Percentiles rank a stretch among this genome's conserved stretches.
Evolutionary conservation across 2,113 vertebrate species (phyloP).

Genomic region (Rhinoptilus africanus): DNA sequence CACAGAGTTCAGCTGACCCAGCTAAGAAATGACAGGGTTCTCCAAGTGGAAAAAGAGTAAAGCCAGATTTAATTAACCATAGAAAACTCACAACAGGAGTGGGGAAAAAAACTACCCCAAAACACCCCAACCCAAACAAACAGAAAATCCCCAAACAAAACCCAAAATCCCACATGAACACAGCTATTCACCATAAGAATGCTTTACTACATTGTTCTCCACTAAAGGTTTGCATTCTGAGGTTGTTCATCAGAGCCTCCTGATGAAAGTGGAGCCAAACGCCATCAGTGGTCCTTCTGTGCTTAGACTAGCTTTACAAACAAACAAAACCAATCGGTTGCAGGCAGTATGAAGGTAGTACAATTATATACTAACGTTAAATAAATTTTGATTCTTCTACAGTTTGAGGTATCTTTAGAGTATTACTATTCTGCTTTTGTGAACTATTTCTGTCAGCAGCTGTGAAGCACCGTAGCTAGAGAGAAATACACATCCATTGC

Average conservation of each 20-base stretch:
- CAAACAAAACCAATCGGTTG: background rate
- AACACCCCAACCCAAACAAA: background rate
- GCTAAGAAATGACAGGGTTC: background rate
- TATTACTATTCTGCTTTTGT: background rate
- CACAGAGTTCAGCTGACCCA: background rate
- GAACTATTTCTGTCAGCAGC: background rate
- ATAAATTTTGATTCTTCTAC: background rate
- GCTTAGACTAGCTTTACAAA: background rate
- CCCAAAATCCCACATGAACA: background rate
- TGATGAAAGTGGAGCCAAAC: background rate
- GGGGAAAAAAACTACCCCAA: background rate
- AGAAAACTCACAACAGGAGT: conserved; percentile 32
- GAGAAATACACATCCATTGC: background rate
- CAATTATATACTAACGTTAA: background rate
- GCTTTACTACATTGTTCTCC: background rate
- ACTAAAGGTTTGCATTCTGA: conserved; percentile 43
- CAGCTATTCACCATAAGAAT: conserved; percentile 42
- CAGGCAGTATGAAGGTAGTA: background rate
- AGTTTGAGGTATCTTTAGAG: background rate
- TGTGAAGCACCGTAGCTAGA: background rate
- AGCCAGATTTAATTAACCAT: conserved; percentile 52
- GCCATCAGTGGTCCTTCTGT: background rate
- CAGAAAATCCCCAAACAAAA: background rate
- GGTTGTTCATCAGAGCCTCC: background rate
- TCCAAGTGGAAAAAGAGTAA: conserved; percentile 17